Conservation (phyloP, 2,797 vertebrate genomes). For the Taenioides sp. region DNA sequence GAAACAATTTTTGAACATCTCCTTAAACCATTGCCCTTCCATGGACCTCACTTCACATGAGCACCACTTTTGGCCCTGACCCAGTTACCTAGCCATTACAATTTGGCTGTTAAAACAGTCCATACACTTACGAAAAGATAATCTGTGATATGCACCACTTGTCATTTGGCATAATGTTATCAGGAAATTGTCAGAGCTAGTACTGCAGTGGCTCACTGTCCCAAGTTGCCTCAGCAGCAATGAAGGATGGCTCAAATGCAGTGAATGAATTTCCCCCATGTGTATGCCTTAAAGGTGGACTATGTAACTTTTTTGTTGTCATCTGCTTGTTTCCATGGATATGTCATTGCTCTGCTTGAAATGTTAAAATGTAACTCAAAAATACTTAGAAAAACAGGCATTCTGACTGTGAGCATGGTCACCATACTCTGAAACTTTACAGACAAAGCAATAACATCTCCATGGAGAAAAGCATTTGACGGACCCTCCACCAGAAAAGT, state of each 20-base stretch:
- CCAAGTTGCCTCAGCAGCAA: background rate
- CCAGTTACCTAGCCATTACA: background rate
- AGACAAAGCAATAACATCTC: no score
- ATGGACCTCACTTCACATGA: background rate
- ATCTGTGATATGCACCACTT: background rate
- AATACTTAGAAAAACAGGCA: no score
- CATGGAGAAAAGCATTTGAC: no score
- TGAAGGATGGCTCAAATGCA: background rate
- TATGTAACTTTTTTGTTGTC: no score
- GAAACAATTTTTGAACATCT: background rate
- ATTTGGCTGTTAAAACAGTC: background rate
- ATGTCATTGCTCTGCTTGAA: no score
- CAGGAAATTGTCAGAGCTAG: background rate
- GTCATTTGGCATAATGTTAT: background rate
- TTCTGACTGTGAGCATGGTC: no score
- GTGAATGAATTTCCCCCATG: background rate
- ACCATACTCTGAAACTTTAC: no score
- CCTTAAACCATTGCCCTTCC: background rate
- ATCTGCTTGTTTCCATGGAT: no score
- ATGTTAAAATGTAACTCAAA: no score
- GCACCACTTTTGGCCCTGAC: background rate
- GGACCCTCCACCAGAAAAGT: no score
- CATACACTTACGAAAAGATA: constrained; percentile 7
- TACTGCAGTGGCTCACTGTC: background rate
- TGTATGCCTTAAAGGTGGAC: background rate